phyloP scores from a whole-genome alignment of 2,888 invertebrate genomes.

The Orgyia antiqua region DNA sequence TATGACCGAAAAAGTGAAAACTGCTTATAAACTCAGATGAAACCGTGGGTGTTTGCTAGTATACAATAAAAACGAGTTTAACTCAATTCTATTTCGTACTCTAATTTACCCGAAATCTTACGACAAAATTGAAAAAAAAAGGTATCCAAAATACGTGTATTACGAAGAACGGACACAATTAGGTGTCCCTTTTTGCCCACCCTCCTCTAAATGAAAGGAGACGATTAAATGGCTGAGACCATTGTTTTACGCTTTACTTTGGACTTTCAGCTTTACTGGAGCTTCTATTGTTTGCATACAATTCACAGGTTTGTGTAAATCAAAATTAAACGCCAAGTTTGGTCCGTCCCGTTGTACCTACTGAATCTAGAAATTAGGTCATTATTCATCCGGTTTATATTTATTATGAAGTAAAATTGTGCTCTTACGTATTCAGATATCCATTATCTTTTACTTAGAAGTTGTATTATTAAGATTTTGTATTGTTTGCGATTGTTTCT shows the following conservation, averaged over 20 bases:
- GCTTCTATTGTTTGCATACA: constrained; percentile 16
- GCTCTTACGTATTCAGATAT: too few relatives aligned
- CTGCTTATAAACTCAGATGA: too few relatives aligned
- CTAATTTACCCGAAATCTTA: constrained; percentile 17
- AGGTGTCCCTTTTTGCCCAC: constrained; percentile 20
- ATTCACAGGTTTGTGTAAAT: constrained; percentile 20
- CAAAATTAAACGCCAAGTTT: constrained; percentile 29
- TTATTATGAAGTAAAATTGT: not conserved
- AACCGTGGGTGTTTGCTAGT: too few relatives aligned
- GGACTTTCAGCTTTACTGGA: constrained; percentile 19
- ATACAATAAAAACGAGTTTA: too few relatives aligned
- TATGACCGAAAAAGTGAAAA: too few relatives aligned
- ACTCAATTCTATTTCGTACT: constrained; percentile 19
- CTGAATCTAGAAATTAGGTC: constrained; percentile 22
- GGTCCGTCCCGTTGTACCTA: constrained; percentile 3
- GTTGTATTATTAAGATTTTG: too few relatives aligned
- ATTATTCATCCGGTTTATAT: constrained; percentile 20
- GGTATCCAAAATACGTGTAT: constrained; percentile 18
- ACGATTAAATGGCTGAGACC: constrained; percentile 28
- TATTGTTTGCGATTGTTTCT: too few relatives aligned
- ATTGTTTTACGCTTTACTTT: constrained; percentile 32
- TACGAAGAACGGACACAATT: constrained; percentile 34
- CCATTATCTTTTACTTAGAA: too few relatives aligned
- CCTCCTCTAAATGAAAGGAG: constrained; percentile 26
- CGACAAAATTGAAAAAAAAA: constrained; percentile 21